Evolutionary conservation across 1,140 invertebrate genomes (phyloP), one percentile per base, ranked within the genome.

Genomic region (Drosophila pallidifrons): DNA sequence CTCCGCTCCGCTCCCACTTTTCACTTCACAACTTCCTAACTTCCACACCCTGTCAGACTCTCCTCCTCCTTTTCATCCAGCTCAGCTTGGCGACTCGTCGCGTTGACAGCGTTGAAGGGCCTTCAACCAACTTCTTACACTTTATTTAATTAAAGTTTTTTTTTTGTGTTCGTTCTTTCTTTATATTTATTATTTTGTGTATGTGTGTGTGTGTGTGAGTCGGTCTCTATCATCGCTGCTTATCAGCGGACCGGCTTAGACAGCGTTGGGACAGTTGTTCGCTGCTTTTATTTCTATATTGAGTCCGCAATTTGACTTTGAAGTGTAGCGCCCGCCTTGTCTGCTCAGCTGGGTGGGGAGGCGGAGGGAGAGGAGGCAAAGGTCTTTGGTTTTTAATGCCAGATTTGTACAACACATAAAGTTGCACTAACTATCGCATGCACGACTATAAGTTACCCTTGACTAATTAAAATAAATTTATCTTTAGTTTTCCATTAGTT

Each of bases 91-190:
- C 54, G 35, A 41, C 47, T 32, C 38, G 28, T 45, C 63, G 38
- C 47, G 35, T 63, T 60, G 66, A 60, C 54, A 66, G 75, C 79
- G 78, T 82, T 87, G 79, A 82, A 78, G 81, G 81, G 54, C 67
- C 82, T 70, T 82, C 76, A 79, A 72, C 78, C 79, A 86, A 88
- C 83, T 86, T 82, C 82, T 88, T 86, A 88, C 79, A 86, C 79
- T 86, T 86, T 86, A 86, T 86, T 86, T 86, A 86, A 86, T 86
- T 86, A 88, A 86, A 86, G 82, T 88, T 82, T 87, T 76, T 79
- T 87, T 64, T 64, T 58, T 65, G 30, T 28, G 58, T 61, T 77
- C 49, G 63, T 49, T 70, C 49, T 70, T 82, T 75, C 60, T 54
- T 63, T 63, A 25, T 73, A 58, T 79, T 68, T 76, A 61, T 72